Conservation (phyloP, 2,797 vertebrate species). For the Brachyalestes nurse region DNA sequence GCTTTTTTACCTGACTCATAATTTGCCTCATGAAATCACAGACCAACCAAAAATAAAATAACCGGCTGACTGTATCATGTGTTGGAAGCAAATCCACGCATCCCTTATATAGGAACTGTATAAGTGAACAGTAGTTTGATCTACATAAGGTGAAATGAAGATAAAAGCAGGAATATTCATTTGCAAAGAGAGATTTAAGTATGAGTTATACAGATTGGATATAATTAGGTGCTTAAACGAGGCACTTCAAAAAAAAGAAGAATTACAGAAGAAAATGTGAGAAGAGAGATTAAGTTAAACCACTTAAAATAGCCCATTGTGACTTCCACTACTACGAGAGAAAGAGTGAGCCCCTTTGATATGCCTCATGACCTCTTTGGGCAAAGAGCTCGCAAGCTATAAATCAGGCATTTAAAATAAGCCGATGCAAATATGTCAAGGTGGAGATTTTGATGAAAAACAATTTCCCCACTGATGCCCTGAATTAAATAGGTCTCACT, state of each 20-base stretch:
- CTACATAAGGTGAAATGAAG: background rate
- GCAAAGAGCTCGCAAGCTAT: slow-evolving; percentile 19
- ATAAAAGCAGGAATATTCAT: background rate
- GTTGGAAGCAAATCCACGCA: too few species aligned
- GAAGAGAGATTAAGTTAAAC: slow-evolving; percentile 32
- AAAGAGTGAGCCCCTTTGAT: slow-evolving; percentile 38
- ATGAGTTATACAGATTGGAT: background rate
- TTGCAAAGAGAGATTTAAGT: background rate
- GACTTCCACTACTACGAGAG: slow-evolving; percentile 26
- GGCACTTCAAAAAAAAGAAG: slow-evolving; percentile 20
- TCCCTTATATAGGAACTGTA: background rate
- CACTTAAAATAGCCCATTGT: slow-evolving; percentile 29
- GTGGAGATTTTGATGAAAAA: slow-evolving; percentile 21
- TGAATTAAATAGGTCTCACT: slow-evolving; percentile 4
- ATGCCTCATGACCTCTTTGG: slow-evolving; percentile 20
- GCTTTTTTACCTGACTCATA: too few species aligned
- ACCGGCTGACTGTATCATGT: too few species aligned
- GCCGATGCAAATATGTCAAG: slow-evolving; percentile 26
- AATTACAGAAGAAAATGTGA: slow-evolving; percentile 19
- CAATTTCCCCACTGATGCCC: background rate
- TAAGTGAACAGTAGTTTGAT: background rate
- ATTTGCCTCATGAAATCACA: too few species aligned
- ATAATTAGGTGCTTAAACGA: slow-evolving; percentile 1
- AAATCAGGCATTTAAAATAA: slow-evolving; percentile 39
- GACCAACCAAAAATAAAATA: too few species aligned